Base-by-base conservation (phyloP, 2,888 invertebrate genomes). In the Diarsia mendica region DNA sequence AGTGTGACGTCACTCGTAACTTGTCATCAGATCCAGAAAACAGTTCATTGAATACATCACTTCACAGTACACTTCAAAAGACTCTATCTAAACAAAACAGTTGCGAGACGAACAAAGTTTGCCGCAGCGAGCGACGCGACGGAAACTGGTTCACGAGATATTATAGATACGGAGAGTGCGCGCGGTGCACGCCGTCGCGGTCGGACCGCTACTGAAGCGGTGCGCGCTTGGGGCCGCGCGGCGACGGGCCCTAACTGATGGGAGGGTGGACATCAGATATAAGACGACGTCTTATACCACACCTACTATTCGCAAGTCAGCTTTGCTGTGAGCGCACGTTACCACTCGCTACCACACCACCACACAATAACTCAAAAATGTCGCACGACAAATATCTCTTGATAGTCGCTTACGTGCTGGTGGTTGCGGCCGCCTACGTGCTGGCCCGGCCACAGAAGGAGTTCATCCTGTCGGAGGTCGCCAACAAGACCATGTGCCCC, bases 401-500 rank as follows among this genome's bases (percentile, higher is more conserved):
- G 60, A 58, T 73, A 73, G 11, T 67, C 82, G 73, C 80, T 75
- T 72, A 69, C 84, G 70, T 83, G 28, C 70, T 89, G 77, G 72
- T 84, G 49, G 86, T 80, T 67, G 73, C 83, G 76, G 84, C 84
- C 66, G 83, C 86, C 49, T 89, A 83, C 77, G 87, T 86, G 75
- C 84, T 89, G 69, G 75, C 86, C 69, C 77, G 85, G 70, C 84
- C 86, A 49, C 81, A 90, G 70, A 89, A 89, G 82, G 88, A 89
- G 81, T 88, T 94, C 83, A 89, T 91, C 71, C 91, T 96, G 72
- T 75, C 86, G 28, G 91, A 91, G 28, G 93, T 92, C 73, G 87
- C 92, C 72, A 93, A 94, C 91, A 91, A 90, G 74, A 94, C 95
- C 60, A 93, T 95, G 88, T 96, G 96, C 88, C 95, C 96, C 63